Percentiles rank a stretch among this genome's conserved stretches.
Evolutionary conservation across 2,888 invertebrate genomes (phyloP).

Genomic region (Agonum fuliginosum): DNA sequence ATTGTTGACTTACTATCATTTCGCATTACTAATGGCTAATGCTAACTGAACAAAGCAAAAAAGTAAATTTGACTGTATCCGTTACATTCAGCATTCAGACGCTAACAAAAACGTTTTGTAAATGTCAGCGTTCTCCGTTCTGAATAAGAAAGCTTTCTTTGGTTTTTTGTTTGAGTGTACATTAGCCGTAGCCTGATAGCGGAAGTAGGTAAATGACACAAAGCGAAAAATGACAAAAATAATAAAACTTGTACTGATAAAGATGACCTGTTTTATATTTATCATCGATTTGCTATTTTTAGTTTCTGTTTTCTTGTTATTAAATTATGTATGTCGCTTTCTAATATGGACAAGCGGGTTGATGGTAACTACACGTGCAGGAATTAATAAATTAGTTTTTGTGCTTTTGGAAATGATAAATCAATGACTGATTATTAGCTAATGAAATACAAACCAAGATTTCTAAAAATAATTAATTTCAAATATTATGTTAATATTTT

Average conservation of each 20-base stretch:
- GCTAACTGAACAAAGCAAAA: neutral
- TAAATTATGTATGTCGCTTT: conserved; percentile 39
- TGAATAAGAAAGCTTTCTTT: conserved; percentile 17
- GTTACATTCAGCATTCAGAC: conserved; percentile 1
- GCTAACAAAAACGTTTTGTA: conserved; percentile 11
- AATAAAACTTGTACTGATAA: conserved; percentile 14
- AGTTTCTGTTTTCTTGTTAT: conserved; percentile 25
- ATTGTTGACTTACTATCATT: too few relatives aligned
- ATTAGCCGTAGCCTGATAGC: conserved; percentile 15
- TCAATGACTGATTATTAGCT: too few relatives aligned
- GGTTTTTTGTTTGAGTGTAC: conserved; percentile 13
- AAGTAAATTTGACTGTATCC: conserved; percentile 16
- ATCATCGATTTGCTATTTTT: conserved; percentile 44
- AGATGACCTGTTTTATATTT: conserved; percentile 34
- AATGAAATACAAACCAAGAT: too few relatives aligned
- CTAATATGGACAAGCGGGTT: neutral
- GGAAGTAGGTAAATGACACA: conserved; percentile 37
- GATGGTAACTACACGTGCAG: neutral
- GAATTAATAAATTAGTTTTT: neutral
- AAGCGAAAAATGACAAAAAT: conserved; percentile 28
- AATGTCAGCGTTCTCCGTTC: conserved; percentile 34
- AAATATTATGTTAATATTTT: too few relatives aligned
- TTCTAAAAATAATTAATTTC: too few relatives aligned
- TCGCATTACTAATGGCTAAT: too few relatives aligned
- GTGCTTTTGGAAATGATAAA: neutral